These are phyloP conservation scores for Holacanthella duospinosa DNA, from an alignment of 2,888 invertebrate genomes.

Conservation along the genomic window DNA sequence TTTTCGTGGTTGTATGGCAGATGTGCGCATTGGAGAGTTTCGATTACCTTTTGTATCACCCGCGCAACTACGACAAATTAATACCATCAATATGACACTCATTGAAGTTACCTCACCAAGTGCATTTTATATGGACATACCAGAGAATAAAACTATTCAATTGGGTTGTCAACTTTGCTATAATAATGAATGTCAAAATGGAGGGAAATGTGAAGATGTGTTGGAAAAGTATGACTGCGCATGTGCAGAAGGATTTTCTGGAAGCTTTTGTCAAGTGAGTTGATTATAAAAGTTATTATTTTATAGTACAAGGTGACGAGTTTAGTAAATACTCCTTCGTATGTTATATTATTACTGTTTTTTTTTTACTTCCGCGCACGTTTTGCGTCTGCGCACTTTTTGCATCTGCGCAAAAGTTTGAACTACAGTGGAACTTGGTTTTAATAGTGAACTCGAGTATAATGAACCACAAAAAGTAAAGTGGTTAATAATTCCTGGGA, in stretches of 20 bases:
- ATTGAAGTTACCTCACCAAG: constrained; percentile 28
- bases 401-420: too few species aligned
- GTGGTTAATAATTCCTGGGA: too few species aligned
- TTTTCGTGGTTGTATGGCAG: constrained; percentile 74
- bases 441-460: too few species aligned
- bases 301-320: too few species aligned
- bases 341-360: too few species aligned
- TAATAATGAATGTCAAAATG: constrained; percentile 62
- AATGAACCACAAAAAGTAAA: too few species aligned
- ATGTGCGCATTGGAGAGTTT: constrained; percentile 69
- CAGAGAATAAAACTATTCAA: not conserved
- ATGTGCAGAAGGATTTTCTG: constrained; percentile 66
- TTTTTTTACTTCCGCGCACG: too few species aligned
- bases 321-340: too few species aligned
- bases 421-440: too few species aligned
- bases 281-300: too few species aligned
- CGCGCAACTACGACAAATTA: constrained; percentile 49
- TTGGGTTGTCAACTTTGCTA: constrained; percentile 74
- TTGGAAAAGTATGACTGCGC: constrained; percentile 60
- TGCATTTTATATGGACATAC: constrained; percentile 32
- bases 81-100: constrained; percentile 18
- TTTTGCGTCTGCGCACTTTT: too few species aligned
- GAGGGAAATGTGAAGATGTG: constrained; percentile 60
- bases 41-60: constrained; percentile 75
- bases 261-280: constrained; percentile 56